phyloP scores from a whole-genome alignment of 2,888 invertebrate genomes.

The Ligdia adustata region DNA sequence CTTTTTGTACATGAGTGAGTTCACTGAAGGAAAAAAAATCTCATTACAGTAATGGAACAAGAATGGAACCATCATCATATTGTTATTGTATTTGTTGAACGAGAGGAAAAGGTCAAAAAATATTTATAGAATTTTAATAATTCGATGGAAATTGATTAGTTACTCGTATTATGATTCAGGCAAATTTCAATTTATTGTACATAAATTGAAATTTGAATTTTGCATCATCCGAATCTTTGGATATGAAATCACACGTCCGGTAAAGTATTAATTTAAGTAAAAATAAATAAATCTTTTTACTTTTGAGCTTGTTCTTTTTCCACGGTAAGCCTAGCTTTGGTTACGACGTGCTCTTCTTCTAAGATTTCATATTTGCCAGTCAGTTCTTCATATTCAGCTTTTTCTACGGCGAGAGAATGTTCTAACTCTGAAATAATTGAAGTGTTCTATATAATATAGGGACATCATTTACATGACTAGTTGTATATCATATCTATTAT shows the following conservation, averaged over 20 bases:
- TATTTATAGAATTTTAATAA: too few species aligned
- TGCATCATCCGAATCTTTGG: too few species aligned
- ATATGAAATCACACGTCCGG: too few species aligned
- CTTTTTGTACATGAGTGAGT: conserved; percentile 84
- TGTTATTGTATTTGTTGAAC: too few species aligned
- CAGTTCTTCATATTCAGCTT: conserved; percentile 90
- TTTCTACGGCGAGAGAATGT: conserved; percentile 86
- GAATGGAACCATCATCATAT: too few species aligned
- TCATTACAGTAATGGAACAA: too few species aligned
- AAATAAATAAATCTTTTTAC: conserved; percentile 60
- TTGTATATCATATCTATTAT: not conserved
- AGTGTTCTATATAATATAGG: not conserved
- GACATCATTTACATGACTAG: too few species aligned
- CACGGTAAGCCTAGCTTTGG: conserved; percentile 91
- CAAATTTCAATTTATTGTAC: too few species aligned
- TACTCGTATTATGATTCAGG: too few species aligned
- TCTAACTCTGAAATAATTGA: conserved; percentile 87
- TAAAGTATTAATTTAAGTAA: not conserved
- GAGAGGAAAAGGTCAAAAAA: too few species aligned
- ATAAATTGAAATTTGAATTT: too few species aligned
- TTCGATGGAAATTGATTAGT: too few species aligned
- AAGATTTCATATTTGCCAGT: conserved; percentile 92
- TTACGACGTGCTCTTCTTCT: conserved; percentile 93
- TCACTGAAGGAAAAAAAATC: conserved; percentile 71
- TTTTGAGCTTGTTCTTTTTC: conserved; percentile 92